Conservation (phyloP, 2,888 invertebrate genomes). For the Zaprionus lineosus region DNA sequence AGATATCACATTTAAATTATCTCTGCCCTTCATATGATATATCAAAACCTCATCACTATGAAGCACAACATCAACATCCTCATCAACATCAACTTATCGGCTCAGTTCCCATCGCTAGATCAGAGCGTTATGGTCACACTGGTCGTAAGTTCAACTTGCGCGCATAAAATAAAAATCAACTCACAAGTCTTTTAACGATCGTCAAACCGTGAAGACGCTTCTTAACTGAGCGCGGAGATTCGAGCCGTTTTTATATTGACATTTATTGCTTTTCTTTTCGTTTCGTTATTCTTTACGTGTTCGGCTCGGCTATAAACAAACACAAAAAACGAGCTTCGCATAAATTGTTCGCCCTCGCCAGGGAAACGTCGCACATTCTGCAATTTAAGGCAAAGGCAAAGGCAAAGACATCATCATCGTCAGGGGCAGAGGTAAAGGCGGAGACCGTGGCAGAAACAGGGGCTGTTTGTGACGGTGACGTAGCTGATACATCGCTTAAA, state of each 20-base stretch:
- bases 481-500: no score
- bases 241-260: slow-evolving; percentile 18
- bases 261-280: slow-evolving; percentile 24
- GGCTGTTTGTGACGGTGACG: slow-evolving; percentile 40
- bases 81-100: no score
- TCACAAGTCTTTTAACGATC: slow-evolving; percentile 66
- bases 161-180: slow-evolving; percentile 19
- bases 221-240: slow-evolving; percentile 6
- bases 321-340: slow-evolving; percentile 25
- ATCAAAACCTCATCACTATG: no score
- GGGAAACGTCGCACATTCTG: not conserved
- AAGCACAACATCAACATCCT: no score
- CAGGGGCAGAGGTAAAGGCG: slow-evolving; percentile 5
- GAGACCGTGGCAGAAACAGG: slow-evolving; percentile 12
- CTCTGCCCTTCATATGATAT: no score
- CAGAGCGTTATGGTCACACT: slow-evolving; percentile 40
- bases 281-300: slow-evolving; percentile 50
- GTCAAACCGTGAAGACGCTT: slow-evolving; percentile 65
- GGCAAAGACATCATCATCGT: no score
- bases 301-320: slow-evolving; percentile 13
- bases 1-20: no score
- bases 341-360: slow-evolving; percentile 23
- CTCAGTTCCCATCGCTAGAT: no score
- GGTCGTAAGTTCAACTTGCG: slow-evolving; percentile 32
- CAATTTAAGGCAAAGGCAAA: not conserved